These are phyloP conservation scores for Apostichopus parvimensis DNA, from an alignment of 35 echinoderm and acorn worm species.

Conservation along the genomic window DNA sequence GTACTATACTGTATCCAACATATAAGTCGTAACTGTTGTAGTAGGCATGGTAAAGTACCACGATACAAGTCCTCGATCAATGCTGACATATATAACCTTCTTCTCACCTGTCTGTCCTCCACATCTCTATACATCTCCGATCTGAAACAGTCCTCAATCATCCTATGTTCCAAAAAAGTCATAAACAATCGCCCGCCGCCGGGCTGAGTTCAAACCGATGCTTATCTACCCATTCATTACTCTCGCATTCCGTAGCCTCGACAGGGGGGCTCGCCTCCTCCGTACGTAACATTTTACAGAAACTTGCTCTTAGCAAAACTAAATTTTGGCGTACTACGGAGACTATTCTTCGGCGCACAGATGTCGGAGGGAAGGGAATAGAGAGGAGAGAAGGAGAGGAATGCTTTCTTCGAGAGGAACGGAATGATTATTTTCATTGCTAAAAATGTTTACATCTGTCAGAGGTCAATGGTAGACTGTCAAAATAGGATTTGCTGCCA, in stretches of 20 bases:
- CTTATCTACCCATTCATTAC: neutral
- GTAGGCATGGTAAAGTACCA: too few species aligned
- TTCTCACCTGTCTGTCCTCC: neutral
- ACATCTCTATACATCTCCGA: neutral
- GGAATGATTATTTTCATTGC: neutral
- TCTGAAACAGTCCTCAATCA: neutral
- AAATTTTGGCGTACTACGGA: too few species aligned
- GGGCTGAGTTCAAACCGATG: neutral
- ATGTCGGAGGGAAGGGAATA: too few species aligned
- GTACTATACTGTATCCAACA: too few species aligned
- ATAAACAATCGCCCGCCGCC: neutral
- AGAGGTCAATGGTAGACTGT: neutral
- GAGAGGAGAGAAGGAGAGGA: too few species aligned
- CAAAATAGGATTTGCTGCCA: neutral
- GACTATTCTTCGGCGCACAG: too few species aligned
- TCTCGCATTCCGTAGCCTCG: neutral
- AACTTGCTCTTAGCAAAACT: too few species aligned
- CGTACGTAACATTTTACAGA: too few species aligned
- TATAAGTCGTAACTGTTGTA: too few species aligned
- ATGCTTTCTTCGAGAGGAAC: neutral
- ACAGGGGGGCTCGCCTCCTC: neutral
- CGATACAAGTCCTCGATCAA: neutral
- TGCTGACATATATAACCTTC: neutral
- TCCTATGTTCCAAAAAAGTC: neutral
- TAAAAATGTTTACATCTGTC: neutral